Base-by-base conservation (phyloP, 2,113 vertebrate genomes). In the Numenius arquata region DNA sequence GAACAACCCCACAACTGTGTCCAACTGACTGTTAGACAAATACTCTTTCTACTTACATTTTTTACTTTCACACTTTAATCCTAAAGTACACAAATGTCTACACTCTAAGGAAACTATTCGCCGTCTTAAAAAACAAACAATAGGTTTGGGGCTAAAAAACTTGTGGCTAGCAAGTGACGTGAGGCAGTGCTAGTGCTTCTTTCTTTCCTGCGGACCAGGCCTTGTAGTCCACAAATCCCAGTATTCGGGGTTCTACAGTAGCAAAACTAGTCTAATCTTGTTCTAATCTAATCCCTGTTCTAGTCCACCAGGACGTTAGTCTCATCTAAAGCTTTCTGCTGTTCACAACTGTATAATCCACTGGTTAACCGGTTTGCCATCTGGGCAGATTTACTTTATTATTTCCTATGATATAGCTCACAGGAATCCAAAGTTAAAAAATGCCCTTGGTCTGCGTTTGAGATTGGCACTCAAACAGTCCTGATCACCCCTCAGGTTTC, bases 311-410 rank as follows among this genome's bases (percentile, higher is more conserved):
- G 75, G 26, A 82, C 4, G 2, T 87, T 16, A 81, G 50, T 36
- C 62, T 63, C 85, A 55, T 58, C 38, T 50, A 76, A 58, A 9
- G 74, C 50, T 77, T 81, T 50, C 47, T 88, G 78, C 85, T 91
- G 56, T 67, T 83, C 80, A 67, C 65, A 81, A 15, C 21, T 70
- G n/a, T 61, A 34, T 38, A 52, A 92, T 19, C 41, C 23, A 45
- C 66, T 65, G 55, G 85, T 90, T 95, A 94, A 92, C 61, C 73
- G 84, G 53, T 92, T 85, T 90, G 68, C 95, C 61, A 59, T 91
- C 90, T 90, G 85, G 84, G 86, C 92, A 93, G 48, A 90, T 78
- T 81, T 86, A 53, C 53, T 90, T 94, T 81, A 87, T 90, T 81
- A 59, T 58, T 92, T 90, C 76, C 90, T 90, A 48, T 95, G 94